These are phyloP conservation scores for Pasiphila rectangulata DNA, from an alignment of 2,888 invertebrate genomes.

Conservation along the genomic window DNA sequence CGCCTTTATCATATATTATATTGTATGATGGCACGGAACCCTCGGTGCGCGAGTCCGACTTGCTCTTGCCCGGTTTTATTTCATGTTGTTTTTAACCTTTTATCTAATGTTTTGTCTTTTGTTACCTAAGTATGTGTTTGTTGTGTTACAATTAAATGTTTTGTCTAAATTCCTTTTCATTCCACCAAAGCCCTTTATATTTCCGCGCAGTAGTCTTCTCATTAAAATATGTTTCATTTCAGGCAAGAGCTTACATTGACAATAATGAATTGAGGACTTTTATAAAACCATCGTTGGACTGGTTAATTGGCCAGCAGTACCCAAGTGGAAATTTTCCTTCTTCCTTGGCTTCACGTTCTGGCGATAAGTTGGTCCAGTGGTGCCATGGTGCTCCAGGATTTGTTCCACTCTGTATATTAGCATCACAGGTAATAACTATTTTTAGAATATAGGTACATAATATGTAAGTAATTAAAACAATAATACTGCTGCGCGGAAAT, in stretches of 20 bases:
- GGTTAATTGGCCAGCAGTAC: constrained; percentile 80
- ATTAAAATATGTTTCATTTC: constrained; percentile 36
- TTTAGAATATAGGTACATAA: too few relatives aligned
- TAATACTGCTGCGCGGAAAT: too few relatives aligned
- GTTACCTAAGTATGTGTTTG: too few relatives aligned
- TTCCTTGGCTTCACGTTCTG: constrained; percentile 83
- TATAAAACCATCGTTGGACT: constrained; percentile 84
- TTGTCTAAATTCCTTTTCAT: too few relatives aligned
- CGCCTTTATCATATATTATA: too few relatives aligned
- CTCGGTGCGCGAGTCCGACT: too few relatives aligned
- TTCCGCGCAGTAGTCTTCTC: too few relatives aligned
- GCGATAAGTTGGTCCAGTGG: constrained; percentile 93
- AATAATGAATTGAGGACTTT: constrained; percentile 78
- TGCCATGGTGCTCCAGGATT: constrained; percentile 97
- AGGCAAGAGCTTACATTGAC: constrained; percentile 81
- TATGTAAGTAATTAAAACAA: neutral
- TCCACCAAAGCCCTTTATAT: too few relatives aligned
- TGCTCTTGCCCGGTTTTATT: too few relatives aligned
- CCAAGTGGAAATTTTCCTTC: constrained; percentile 88
- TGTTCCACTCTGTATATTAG: constrained; percentile 84
- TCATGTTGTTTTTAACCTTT: too few relatives aligned
- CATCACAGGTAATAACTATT: constrained; percentile 79
- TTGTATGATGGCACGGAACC: too few relatives aligned
- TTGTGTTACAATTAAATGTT: neutral
- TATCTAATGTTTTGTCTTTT: too few relatives aligned